phyloP scores from a whole-genome alignment of 2,113 vertebrate genomes.

The Ifrita kowaldi region DNA sequence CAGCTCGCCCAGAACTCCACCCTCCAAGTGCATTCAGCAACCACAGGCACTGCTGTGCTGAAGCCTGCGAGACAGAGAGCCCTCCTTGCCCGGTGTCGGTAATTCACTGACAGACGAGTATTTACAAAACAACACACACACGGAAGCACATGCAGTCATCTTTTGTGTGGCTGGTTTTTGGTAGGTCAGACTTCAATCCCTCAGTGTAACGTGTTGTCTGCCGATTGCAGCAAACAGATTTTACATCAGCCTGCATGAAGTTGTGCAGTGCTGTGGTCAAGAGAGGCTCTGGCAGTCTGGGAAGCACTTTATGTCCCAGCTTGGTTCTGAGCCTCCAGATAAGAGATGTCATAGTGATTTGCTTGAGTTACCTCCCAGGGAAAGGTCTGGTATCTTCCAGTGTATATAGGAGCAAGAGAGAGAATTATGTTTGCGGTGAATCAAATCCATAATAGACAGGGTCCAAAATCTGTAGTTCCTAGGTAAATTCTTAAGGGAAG shows the following conservation, averaged over 20 bases:
- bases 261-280: background rate
- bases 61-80: background rate
- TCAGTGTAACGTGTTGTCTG: background rate
- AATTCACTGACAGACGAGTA: background rate
- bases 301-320: background rate
- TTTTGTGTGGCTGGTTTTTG: background rate
- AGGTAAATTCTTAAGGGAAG: background rate
- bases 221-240: background rate
- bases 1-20: background rate
- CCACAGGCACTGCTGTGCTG: background rate
- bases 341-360: background rate
- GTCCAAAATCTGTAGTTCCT: background rate
- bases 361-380: background rate
- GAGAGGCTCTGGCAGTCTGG: background rate
- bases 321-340: background rate
- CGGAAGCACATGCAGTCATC: background rate
- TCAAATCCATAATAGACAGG: background rate
- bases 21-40: fast-evolving
- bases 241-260: background rate
- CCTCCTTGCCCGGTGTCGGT: background rate
- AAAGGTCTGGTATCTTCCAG: background rate
- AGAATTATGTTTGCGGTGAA: background rate
- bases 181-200: background rate
- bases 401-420: background rate
- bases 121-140: background rate